Conservation (phyloP, 2,888 invertebrate species). For the Epicampocera succincta region DNA sequence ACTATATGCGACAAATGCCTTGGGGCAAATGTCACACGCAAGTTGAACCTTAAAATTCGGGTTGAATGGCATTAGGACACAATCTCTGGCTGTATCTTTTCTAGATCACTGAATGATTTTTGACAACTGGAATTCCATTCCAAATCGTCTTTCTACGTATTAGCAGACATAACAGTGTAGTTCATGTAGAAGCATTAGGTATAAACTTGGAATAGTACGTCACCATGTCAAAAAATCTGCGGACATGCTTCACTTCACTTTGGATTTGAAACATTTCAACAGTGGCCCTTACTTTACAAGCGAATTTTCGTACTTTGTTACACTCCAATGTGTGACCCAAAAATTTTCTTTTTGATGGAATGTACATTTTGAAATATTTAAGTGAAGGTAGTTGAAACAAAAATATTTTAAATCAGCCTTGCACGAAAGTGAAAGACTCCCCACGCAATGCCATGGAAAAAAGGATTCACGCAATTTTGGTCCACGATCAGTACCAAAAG, state of each 20-base stretch:
- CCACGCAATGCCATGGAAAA: too few relatives aligned
- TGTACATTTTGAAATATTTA: too few relatives aligned
- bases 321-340: too few relatives aligned
- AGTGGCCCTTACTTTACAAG: not conserved
- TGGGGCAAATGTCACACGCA: not conserved
- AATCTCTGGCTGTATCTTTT: not conserved
- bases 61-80: not conserved
- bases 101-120: not conserved
- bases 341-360: too few relatives aligned
- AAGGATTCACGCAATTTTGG: too few relatives aligned
- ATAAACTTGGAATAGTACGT: not conserved
- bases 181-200: not conserved
- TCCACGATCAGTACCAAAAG: too few relatives aligned
- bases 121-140: not conserved
- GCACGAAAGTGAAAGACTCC: too few relatives aligned
- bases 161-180: not conserved
- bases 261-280: not conserved
- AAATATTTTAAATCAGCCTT: too few relatives aligned
- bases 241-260: not conserved
- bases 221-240: slow-evolving; percentile 8
- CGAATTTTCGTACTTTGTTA: too few relatives aligned
- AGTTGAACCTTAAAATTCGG: not conserved
- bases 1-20: too few relatives aligned
- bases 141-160: not conserved
- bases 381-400: too few relatives aligned